Evolutionary conservation across 2,888 invertebrate species (phyloP).

Genomic region (Chydorus sphaericus): DNA sequence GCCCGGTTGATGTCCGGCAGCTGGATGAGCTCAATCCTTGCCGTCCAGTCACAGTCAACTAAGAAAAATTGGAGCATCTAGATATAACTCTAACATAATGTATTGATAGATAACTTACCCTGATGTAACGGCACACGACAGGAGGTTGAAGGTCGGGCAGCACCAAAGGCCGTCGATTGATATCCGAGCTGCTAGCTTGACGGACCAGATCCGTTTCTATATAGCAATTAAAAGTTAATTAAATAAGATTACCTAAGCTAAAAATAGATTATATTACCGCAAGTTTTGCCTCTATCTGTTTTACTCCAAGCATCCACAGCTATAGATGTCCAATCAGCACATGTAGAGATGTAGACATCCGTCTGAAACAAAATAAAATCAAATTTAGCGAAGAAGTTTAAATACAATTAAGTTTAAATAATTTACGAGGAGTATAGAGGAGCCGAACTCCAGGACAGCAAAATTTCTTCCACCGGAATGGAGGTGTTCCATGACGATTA

Average conservation of each 20-base stretch:
- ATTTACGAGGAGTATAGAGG: no score
- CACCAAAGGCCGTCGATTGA: conserved; percentile 68
- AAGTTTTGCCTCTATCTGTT: conserved; percentile 25
- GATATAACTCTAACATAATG: no score
- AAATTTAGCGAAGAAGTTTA: no score
- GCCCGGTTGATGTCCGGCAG: conserved; percentile 80
- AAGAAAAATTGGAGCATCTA: no score
- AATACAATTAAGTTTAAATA: no score
- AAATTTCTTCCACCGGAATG: conserved; percentile 84
- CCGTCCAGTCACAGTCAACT: conserved; percentile 79
- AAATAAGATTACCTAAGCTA: background rate
- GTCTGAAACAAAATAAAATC: no score
- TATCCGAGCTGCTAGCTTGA: conserved; percentile 71
- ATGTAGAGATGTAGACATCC: conserved; percentile 67
- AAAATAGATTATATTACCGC: background rate
- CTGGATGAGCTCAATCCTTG: conserved; percentile 82
- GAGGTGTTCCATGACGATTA: conserved; percentile 80
- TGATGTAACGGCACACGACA: conserved; percentile 73
- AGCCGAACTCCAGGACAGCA: conserved; percentile 82
- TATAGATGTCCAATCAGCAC: conserved; percentile 44
- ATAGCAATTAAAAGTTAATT: background rate
- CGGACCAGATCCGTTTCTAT: conserved; percentile 60
- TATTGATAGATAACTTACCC: no score
- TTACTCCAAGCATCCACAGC: conserved; percentile 38
- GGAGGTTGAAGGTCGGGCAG: conserved; percentile 81